Conservation (phyloP, 2,797 vertebrate genomes). For the Vipera ursinii region DNA sequence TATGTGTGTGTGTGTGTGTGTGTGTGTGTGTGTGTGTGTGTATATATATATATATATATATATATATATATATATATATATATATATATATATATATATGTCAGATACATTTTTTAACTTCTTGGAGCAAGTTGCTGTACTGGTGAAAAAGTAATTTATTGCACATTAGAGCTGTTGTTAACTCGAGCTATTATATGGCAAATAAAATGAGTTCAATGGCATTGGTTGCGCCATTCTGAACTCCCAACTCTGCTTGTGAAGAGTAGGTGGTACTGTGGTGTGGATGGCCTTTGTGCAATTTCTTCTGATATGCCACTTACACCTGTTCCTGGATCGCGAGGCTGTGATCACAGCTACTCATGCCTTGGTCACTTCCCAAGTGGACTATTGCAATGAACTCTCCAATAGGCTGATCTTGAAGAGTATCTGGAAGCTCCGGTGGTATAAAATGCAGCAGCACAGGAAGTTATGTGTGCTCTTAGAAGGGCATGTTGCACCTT, state of each 20-base stretch:
- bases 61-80: neutral
- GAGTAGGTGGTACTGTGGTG: neutral
- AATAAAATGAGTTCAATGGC: conserved; percentile 55
- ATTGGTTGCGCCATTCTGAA: neutral
- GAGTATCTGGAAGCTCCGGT: neutral
- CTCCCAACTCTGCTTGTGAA: neutral
- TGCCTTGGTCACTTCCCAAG: neutral
- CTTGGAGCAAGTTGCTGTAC: conserved; percentile 71
- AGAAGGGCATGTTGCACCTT: neutral
- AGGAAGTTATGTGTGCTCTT: neutral
- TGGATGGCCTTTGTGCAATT: neutral
- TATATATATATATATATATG: conserved; percentile 25
- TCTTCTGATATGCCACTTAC: neutral
- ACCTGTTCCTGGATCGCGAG: neutral
- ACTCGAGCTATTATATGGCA: conserved; percentile 63
- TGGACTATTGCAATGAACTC: neutral
- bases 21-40: too few species aligned
- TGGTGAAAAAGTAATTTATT: conserved; percentile 69
- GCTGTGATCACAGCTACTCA: neutral
- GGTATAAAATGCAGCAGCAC: neutral
- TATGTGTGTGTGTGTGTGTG: too few species aligned
- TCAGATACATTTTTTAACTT: conserved; percentile 74
- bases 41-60: neutral
- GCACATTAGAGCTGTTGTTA: conserved; percentile 70
- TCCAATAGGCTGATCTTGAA: neutral